Conservation (phyloP, 2,888 invertebrate genomes). For the Rhingia rostrata region DNA sequence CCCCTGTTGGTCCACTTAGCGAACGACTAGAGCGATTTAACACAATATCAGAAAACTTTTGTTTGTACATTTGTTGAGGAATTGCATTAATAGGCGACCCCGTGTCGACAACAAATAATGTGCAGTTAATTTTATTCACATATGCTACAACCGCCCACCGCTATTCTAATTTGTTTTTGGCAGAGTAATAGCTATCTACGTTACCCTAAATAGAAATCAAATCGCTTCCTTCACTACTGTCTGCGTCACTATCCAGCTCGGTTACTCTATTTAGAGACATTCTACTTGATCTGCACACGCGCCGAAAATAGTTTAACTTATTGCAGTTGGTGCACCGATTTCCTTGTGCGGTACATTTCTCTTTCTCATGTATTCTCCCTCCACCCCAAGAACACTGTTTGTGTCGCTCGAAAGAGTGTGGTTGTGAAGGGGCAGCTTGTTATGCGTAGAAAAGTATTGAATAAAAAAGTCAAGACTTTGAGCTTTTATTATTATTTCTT, state of each 20-base stretch:
- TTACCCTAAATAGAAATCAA: conserved; percentile 12
- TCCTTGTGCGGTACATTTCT: conserved; percentile 13
- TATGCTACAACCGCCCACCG: conserved; percentile 8
- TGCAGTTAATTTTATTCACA: conserved; percentile 17
- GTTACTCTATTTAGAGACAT: conserved; percentile 17
- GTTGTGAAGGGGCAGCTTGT: conserved; percentile 7
- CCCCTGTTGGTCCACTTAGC: conserved; percentile 18
- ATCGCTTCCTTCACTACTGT: conserved; percentile 1
- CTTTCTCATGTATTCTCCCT: conserved; percentile 13
- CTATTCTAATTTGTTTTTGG: conserved; percentile 1
- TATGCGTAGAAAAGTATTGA: too few species aligned
- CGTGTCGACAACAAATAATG: conserved; percentile 17
- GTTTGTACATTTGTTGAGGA: conserved; percentile 1
- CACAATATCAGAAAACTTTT: conserved; percentile 12
- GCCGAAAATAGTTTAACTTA: conserved; percentile 20
- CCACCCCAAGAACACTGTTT: conserved; percentile 11
- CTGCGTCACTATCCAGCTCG: conserved; percentile 8
- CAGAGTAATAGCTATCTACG: background rate
- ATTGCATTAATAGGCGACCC: conserved; percentile 15
- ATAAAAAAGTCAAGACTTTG: too few species aligned
- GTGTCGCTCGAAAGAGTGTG: background rate
- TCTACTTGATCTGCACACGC: conserved; percentile 3
- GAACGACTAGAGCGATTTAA: conserved; percentile 6
- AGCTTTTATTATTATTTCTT: too few species aligned
- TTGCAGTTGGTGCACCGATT: conserved; percentile 17